Evolutionary conservation across 2,888 invertebrate genomes (phyloP), one percentile per base, ranked within the genome.

Genomic region (Calameuta idolon): DNA sequence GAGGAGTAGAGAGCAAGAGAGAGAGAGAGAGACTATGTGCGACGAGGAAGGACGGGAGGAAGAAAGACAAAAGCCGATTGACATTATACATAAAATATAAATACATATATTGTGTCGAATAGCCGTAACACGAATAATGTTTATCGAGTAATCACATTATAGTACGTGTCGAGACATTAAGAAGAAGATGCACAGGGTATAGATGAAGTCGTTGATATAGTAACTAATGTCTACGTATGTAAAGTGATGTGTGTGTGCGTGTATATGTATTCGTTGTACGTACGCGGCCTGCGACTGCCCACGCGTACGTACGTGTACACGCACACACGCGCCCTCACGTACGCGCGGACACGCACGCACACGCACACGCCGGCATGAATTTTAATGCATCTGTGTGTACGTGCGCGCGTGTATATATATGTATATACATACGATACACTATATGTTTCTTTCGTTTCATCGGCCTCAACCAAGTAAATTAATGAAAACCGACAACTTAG

Each of bases 131-230:
- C 83, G 86, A 86, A 82, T 82, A 80, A 79, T 75, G 85, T 85
- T 86, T 86, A 88, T 87, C 88, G 87, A 90, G 80, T 89, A 87
- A 89, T 85, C 88, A 89, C 86, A 87, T 35, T 55, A 74, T 89
- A 88, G 88, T 85, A 90, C 89, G 89, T 90, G 90, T 90, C 89
- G 90, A 88, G 85, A 87, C 88, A 89, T 87, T 89, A 71, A 34
- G 71, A 90, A 89, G 87, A 89, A 87, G 89, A 89, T 91, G 91
- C 91, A 91, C 91, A 91, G 91, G 91, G 91, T 91, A 91, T 91
- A 91, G 90, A 91, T 88, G 91, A 91, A 90, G 89, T 91, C 90
- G 90, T 91, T 91, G 88, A 90, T 90, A 90, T 90, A 71, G 71
- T 88, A 81, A 89, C 89, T 89, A 89, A 90, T 90, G 90, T 90